phyloP scores from a whole-genome alignment of 1,140 invertebrate species.

The Ostrea edulis region DNA sequence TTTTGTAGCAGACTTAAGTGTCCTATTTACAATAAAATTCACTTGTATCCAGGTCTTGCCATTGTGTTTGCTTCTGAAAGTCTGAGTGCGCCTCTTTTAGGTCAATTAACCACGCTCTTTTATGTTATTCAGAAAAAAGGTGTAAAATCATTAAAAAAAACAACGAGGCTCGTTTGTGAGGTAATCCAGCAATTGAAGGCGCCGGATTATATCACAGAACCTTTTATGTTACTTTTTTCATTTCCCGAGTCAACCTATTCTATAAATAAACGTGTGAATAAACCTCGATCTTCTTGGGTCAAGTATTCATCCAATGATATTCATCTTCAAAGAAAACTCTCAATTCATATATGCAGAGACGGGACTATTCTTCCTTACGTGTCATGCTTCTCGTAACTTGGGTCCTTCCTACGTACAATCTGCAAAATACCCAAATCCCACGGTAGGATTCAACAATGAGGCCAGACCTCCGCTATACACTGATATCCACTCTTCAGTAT shows the following conservation, averaged over 20 bases:
- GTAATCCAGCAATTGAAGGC: conserved; percentile 9
- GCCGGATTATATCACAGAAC: not conserved
- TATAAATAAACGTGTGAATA: not conserved
- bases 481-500: too few relatives aligned
- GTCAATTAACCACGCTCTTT: conserved; percentile 24
- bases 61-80: not conserved
- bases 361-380: too few relatives aligned
- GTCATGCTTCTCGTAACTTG: too few relatives aligned
- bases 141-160: not conserved
- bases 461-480: too few relatives aligned
- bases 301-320: not conserved
- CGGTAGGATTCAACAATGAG: too few relatives aligned
- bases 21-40: conserved; percentile 23
- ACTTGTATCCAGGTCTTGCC: not conserved
- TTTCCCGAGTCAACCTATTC: not conserved
- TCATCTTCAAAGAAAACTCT: too few relatives aligned
- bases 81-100: not conserved
- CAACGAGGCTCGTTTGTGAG: not conserved
- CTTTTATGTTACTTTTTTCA: not conserved
- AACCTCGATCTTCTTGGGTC: not conserved
- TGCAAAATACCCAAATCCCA: too few relatives aligned
- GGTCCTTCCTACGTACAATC: too few relatives aligned
- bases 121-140: not conserved
- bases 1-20: not conserved
- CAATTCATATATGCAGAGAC: too few relatives aligned